Percentiles rank a stretch among this genome's conserved stretches.
Conservation (phyloP, 2,113 vertebrate genomes). For the Theristicus caerulescens region DNA sequence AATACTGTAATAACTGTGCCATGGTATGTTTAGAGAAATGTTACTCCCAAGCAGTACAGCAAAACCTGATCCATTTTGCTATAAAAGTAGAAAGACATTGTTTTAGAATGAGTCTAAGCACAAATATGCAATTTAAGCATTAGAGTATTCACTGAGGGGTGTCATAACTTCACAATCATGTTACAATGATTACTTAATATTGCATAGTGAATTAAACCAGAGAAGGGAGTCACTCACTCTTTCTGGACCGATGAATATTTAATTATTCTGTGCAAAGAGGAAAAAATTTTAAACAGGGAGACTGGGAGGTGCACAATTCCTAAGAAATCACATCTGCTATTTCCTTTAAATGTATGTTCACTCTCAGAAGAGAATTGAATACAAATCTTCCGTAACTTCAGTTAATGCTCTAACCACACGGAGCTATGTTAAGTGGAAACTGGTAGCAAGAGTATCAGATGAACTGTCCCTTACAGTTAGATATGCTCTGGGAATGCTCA, state of each 20-base stretch:
- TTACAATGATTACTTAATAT: neutral
- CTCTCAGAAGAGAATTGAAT: neutral
- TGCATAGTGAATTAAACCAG: neutral
- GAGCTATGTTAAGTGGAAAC: neutral
- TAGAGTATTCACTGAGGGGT: neutral
- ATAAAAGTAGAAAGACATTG: neutral
- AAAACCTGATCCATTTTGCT: neutral
- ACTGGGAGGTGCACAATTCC: neutral
- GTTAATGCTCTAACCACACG: neutral
- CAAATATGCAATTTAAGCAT: neutral
- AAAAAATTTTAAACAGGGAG: neutral
- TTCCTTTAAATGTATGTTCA: neutral
- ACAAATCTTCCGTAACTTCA: neutral
- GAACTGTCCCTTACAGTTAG: neutral
- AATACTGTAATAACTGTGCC: neutral
- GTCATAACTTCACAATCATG: neutral
- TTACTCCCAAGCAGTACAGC: neutral
- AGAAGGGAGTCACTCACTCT: neutral
- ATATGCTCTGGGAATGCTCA: neutral
- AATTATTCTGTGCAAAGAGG: neutral
- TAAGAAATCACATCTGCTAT: neutral
- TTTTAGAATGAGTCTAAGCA: neutral
- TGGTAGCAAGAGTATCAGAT: neutral
- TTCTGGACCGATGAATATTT: neutral
- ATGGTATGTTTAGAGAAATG: neutral